Evolutionary conservation across 2,888 invertebrate species (phyloP).

Genomic region (Agonum fuliginosum): DNA sequence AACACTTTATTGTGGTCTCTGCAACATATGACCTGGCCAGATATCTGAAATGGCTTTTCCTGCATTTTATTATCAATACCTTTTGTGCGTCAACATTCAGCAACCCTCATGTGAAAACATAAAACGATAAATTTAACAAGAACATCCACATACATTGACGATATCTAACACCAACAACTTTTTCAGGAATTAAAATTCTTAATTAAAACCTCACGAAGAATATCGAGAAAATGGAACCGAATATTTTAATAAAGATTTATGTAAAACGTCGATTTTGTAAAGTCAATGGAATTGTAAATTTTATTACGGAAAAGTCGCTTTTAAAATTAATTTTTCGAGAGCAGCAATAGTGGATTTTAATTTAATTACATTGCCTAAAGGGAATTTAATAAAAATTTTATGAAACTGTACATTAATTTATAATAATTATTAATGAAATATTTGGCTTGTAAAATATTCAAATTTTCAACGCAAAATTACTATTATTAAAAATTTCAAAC

Average conservation of each 20-base stretch:
- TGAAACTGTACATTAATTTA: too few relatives aligned
- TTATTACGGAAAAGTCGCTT: too few relatives aligned
- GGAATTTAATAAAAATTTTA: too few relatives aligned
- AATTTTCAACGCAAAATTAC: too few relatives aligned
- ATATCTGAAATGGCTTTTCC: conserved; percentile 33
- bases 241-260: conserved; percentile 43
- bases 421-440: too few relatives aligned
- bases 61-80: conserved; percentile 43
- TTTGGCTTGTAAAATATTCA: too few relatives aligned
- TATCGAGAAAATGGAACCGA: conserved; percentile 16
- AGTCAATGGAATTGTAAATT: conserved; percentile 32
- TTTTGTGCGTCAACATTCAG: conserved; percentile 8
- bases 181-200: not conserved
- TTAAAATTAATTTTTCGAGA: too few relatives aligned
- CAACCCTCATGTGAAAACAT: not conserved
- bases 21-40: not conserved
- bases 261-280: conserved; percentile 32
- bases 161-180: not conserved
- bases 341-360: too few relatives aligned
- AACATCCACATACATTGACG: not conserved
- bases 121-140: too few relatives aligned
- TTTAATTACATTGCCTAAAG: too few relatives aligned
- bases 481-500: too few relatives aligned
- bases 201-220: not conserved
- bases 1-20: not conserved